Evolutionary conservation across 2,797 vertebrate genomes (phyloP), one percentile per base, ranked within the genome.

Genomic region (Okamejei kenojei): DNA sequence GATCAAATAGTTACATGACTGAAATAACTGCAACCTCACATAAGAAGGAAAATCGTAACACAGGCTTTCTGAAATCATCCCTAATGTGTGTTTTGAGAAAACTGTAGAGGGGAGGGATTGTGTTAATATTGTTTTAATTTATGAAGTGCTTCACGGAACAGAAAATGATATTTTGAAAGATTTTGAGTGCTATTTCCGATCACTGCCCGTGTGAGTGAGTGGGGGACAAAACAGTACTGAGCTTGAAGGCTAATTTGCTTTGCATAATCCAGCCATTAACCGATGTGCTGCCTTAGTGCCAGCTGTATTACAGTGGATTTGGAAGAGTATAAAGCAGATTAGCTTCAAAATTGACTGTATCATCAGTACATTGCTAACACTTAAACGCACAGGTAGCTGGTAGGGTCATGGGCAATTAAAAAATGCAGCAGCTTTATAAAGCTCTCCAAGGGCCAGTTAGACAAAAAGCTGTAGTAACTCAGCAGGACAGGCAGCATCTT

Each of bases 211-310:
- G 79, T 81, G 63, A 35, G 0, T 71, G 45, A 73, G 19, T 21
- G 8, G 13, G 38, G 15, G 19, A 92, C 26, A 8, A 29, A 92
- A 26, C 38, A 54, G 17, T 17, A n/a, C 4, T 35, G 23, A 19
- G 21, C 6, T 13, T 7, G 21, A 13, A 15, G 29, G 38, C 23
- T 5, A 74, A 29, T 92, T 90, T 90, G 86, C 29, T 90, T 71
- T 73, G 88, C 23, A n/a, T 90, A 92, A 92, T 74, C 90, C 90
- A 29, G 5, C 38, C 73, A 54, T 73, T 29, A 76, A 76, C 68
- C 0, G 45, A 54, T 54, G 26, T 45, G 19, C 81, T 84, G 71
- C 68, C 17, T 71, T n/a, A 11, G 10, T 54, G 23, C 54, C 26
- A 58, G 29, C 45, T 84, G 81, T 9, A 84, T 84, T 84, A 19